Evolutionary conservation across 2,797 vertebrate species (phyloP).

Genomic region (Diceros bicornis): DNA sequence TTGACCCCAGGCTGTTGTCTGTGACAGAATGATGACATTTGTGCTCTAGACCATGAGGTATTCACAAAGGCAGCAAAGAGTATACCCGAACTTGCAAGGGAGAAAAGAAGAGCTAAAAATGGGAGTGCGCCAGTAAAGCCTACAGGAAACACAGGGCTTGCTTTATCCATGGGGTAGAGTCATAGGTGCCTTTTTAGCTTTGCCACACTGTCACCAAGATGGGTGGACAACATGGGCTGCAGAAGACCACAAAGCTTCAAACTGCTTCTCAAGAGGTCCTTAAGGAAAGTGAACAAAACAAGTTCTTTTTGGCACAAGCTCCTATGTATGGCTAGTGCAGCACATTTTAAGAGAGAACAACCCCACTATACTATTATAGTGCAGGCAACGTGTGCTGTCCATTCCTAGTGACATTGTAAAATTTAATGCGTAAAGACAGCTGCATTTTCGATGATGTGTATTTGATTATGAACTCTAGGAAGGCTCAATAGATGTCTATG

Average conservation of each 20-base stretch:
- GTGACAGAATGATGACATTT: neutral
- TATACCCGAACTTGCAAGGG: neutral
- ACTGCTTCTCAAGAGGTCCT: neutral
- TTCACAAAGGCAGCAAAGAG: neutral
- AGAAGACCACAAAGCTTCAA: neutral
- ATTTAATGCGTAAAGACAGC: neutral
- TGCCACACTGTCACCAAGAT: neutral
- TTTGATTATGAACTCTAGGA: neutral
- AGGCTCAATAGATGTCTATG: neutral
- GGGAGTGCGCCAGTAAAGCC: neutral
- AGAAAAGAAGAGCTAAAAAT: neutral
- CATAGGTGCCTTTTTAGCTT: neutral
- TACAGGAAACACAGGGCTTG: neutral
- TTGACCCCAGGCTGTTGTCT: neutral
- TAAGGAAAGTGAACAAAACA: neutral
- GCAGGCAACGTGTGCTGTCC: neutral
- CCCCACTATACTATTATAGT: accelerated
- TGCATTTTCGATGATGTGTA: neutral
- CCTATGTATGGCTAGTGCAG: neutral
- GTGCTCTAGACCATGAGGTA: neutral
- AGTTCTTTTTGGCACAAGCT: neutral
- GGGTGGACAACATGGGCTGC: neutral
- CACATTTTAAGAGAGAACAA: neutral
- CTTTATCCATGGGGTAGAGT: neutral
- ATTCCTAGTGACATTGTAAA: neutral